phyloP scores from a whole-genome alignment of 2,888 invertebrate species.

The Euplexia lucipara region DNA sequence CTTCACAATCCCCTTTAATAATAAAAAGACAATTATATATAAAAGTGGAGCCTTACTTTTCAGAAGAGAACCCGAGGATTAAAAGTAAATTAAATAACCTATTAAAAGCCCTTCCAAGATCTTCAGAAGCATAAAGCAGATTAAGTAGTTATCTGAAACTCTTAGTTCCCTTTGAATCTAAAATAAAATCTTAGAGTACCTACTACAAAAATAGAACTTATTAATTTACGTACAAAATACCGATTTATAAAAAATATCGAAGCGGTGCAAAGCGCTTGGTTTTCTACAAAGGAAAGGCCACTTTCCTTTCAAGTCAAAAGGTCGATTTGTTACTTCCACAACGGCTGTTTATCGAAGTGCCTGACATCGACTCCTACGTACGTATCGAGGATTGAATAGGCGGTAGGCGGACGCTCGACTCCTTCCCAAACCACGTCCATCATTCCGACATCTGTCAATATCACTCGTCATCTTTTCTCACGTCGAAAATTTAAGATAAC shows the following conservation, averaged over 20 bases:
- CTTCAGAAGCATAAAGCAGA: neutral
- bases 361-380: conserved; percentile 68
- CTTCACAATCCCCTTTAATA: too few species aligned
- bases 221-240: conserved; percentile 1
- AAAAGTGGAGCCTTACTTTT: too few species aligned
- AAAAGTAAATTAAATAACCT: neutral
- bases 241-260: conserved; percentile 3
- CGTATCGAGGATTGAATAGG: conserved; percentile 63
- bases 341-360: conserved; percentile 65
- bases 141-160: neutral
- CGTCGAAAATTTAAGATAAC: conserved; percentile 67
- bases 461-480: conserved; percentile 79
- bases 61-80: too few species aligned
- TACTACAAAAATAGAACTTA: neutral
- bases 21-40: too few species aligned
- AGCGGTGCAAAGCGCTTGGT: conserved; percentile 12
- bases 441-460: conserved; percentile 84
- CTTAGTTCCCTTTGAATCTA: neutral
- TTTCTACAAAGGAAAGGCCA: conserved; percentile 39
- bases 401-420: conserved; percentile 55
- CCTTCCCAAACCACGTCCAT: conserved; percentile 74
- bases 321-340: conserved; percentile 72
- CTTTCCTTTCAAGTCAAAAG: conserved; percentile 58
- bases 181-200: conserved; percentile 10
- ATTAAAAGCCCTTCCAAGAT: neutral